Evolutionary conservation across 2,888 invertebrate genomes (phyloP).

Genomic region (Saturnia pavonia): DNA sequence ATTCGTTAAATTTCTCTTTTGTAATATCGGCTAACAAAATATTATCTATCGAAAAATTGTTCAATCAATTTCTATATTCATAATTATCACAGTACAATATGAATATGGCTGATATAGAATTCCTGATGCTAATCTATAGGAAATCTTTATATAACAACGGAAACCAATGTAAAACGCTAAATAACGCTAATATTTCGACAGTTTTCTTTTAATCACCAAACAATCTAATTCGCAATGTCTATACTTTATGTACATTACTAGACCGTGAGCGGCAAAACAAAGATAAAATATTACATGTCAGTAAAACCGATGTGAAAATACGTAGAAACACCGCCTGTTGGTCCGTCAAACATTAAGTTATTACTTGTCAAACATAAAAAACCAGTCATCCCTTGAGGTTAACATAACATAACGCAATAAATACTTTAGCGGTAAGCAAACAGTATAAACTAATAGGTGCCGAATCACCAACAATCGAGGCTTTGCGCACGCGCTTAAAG

Average conservation of each 20-base stretch:
- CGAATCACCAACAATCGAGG: constrained; percentile 63
- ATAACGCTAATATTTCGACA: neutral
- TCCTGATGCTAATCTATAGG: too few relatives aligned
- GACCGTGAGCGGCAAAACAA: constrained; percentile 21
- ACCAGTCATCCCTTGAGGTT: constrained; percentile 78
- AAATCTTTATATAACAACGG: too few relatives aligned
- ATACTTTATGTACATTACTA: neutral
- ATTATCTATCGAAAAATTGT: too few relatives aligned
- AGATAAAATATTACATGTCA: constrained; percentile 26
- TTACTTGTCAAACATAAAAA: constrained; percentile 73
- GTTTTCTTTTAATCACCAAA: neutral
- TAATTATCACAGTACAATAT: too few relatives aligned
- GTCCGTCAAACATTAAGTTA: constrained; percentile 62
- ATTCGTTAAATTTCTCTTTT: neutral
- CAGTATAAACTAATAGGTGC: constrained; percentile 68
- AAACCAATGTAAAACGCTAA: neutral
- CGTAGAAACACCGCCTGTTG: constrained; percentile 31
- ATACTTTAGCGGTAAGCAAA: constrained; percentile 68
- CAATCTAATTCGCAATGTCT: neutral
- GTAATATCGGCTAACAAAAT: neutral
- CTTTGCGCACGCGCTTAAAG: constrained; percentile 51
- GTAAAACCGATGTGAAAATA: constrained; percentile 30
- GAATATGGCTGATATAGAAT: too few relatives aligned
- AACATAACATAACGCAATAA: constrained; percentile 75
- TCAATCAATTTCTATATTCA: too few relatives aligned